Evolutionary conservation across 2,888 invertebrate species (phyloP), one percentile per base, ranked within the genome.

Genomic region (Ochropleura leucogaster): DNA sequence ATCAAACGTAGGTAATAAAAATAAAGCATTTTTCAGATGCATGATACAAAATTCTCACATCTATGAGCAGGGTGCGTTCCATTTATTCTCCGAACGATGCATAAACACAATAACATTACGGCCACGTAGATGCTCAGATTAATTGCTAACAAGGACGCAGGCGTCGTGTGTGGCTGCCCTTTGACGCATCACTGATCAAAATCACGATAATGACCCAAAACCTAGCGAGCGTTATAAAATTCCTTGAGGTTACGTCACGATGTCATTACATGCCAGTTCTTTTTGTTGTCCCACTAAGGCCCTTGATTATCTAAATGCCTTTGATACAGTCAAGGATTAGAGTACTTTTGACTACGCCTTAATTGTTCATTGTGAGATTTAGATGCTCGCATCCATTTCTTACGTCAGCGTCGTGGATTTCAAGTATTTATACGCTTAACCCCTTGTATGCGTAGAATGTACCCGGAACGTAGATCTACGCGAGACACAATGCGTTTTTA

Each of bases 91-190:
- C 74, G 74, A 86, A 82, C 53, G 81, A 72, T 78, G 87, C 85
- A 85, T 87, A 79, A 84, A 84, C 81, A 89, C 90, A 89, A 89
- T 88, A 85, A 83, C 67, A 87, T 86, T 83, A 88, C 84, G 83
- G 85, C 90, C 84, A 87, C 88, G 80, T 86, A 90, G 91, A 93
- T 92, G 88, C 84, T 86, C 81, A 91, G 92, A 93, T 95, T 94
- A 95, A 95, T 95, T 94, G 92, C 89, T 90, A 87, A 87, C 89
- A 92, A 93, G 94, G 92, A 92, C 92, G 89, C 87, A 76, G 75
- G 83, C 95, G 82, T 92, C 96, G 96, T 96, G 96, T 96, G 96
- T 95, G 96, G 95, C 87, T 92, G 89, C 85, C 85, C 88, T 91
- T 90, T 93, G 92, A 93, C 90, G 93, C 93, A 90, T 91, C 91